Evolutionary conservation across 2,888 invertebrate genomes (phyloP), one percentile per base, ranked within the genome.

Genomic region (Phorcus lineatus): DNA sequence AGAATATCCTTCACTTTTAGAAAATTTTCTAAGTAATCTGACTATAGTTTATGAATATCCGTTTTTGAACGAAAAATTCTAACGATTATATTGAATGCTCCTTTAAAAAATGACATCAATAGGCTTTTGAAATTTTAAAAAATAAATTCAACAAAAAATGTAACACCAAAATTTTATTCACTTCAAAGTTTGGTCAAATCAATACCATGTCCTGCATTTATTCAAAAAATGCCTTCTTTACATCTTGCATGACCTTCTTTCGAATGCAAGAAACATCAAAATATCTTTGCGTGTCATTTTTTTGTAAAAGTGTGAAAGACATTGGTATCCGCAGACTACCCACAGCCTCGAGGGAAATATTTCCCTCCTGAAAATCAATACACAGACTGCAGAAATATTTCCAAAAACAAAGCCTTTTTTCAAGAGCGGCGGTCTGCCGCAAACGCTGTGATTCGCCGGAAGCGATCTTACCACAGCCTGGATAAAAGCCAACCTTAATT

Each of bases 401-500:
- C 36, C 70, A 70, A 70, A 70, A 70, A 70, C 70, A 70, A 70
- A 70, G 70, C 70, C 70, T 16, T 70, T 70, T 36, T 70, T 70
- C 70, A 70, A 70, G 70, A 70, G 70, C 31, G 31, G 70, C 70
- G 70, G 70, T 70, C 36, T 70, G 70, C 70, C 70, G 70, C 70
- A 70, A 70, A 70, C 70, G 70, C 19, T 70, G 70, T 36, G 28
- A 16, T 70, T 36, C 31, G 70, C 70, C 70, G 70, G 70, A 36
- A 70, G 70, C 36, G 19, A 70, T 70, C 70, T 70, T 70, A 70
- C 70, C 40, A 70, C 19, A 36, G 70, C 40, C 70, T 70, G 70
- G 70, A 70, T 70, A 70, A 70, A 70, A 70, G 70, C 70, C 70
- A 70, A 70, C 16, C 70, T 70, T 70, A 70, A 70, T 70, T 70